Base-by-base conservation (phyloP, 2,888 invertebrate species). In the Arge pagana region DNA sequence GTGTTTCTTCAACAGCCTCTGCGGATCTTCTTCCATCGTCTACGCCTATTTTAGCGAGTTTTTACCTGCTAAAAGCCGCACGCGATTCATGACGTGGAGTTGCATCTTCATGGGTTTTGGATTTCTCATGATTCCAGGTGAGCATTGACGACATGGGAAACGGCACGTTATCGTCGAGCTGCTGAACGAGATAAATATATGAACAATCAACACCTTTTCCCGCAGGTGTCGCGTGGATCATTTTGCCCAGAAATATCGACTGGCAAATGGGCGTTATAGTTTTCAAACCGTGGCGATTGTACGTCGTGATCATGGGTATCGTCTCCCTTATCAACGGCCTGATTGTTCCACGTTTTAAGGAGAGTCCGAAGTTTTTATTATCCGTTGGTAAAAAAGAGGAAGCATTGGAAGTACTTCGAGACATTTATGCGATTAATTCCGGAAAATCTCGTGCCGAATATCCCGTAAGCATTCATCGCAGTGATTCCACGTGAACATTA, bases 331-430 rank as follows among this genome's bases (percentile, higher is more conserved):
- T 74, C 1, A 74, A 76, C 4, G 72, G 70, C 4, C 48, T 70
- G 16, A 48, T 73, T 24, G 70, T 77, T 45, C n/a, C 69, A 16
- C 61, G 42, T 30, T 55, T 60, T 16, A 77, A 77, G 5, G 78
- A 78, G 54, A 79, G 77, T 60, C 77, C 78, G 4, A 75, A 75
- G 55, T 78, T 66, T 58, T 61, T 75, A 7, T 65, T 78, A 35
- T 61, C 69, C 58, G 72, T 76, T 51, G 62, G 69, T 5, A 60
- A 60, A 49, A 61, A 64, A 15, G 49, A 56, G 15, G 63, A 68
- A 31, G 70, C 72, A 10, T 55, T 71, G 7, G 26, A 51, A n/a
- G 62, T 72, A 7, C 57, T 73, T 26, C 52, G 58, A 31, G 45
- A 54, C 11, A 61, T 72, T 24, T 64, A 55, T 48, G 30, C 41